Base-by-base conservation (phyloP, 2,888 invertebrate species). In the Mimas tiliae region DNA sequence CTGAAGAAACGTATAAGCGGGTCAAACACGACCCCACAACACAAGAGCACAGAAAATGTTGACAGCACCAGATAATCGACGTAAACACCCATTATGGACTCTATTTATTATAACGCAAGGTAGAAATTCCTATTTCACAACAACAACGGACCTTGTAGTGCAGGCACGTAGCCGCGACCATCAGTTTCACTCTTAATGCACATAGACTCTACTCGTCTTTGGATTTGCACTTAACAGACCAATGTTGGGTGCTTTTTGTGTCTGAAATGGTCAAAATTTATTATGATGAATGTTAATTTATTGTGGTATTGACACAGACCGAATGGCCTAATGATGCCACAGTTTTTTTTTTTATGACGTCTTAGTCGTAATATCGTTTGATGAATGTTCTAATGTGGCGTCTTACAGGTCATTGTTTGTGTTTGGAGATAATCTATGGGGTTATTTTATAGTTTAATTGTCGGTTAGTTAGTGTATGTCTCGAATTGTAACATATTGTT, bases 21-120 rank as follows among this genome's bases (percentile, higher is more conserved):
- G 21, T 1, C 71, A 2, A 80, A 78, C 63, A 69, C 74, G 21
- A 79, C 88, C 50, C 84, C 88, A 7, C 85, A 82, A 69, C 83
- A 83, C 72, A 85, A 82, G 67, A 65, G 75, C 58, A 69, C 82
- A 48, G 89, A 88, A 16, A 75, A 69, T 71, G 74, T 83, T 0
- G 89, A 89, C 65, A 84, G 74, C 72, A 72, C 87, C 65, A 91
- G 91, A 89, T 92, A 91, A 90, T 92, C 86, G 72, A 73, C 66
- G 67, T 66, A 69, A 8, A 70, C 45, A 27, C 16, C 55, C 38
- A 67, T 27, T 62, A 65, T 72, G 72, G 73, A 77, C 78, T 73
- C 67, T 64, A 9, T 63, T 19, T 64, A 64, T 51, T 12, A 34
- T 50, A 50, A 12, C 34, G 38, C 71, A 73, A 73, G 70, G 73